A percentile compares a stretch with the other conserved stretches of the same genome.
These are phyloP conservation scores for Brachirus orientalis DNA, from an alignment of 2,113 vertebrate species.

Conservation along the genomic window DNA sequence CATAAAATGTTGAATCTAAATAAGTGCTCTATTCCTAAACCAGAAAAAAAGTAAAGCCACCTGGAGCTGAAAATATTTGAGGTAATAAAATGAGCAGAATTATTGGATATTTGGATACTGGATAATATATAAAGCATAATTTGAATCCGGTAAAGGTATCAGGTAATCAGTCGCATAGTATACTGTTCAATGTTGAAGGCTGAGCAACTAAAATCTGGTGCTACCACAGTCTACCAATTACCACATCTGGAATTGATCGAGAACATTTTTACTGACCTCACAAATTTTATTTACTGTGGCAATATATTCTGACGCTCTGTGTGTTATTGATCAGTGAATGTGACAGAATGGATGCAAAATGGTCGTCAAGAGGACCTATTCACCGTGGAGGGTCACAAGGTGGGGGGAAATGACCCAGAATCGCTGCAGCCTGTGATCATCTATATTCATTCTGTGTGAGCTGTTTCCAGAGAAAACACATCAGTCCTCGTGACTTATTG, in stretches of 20 bases:
- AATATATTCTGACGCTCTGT: constrained; percentile 13
- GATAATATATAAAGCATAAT: too few species aligned
- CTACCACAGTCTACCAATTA: constrained; percentile 1
- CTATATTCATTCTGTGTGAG: constrained; percentile 69
- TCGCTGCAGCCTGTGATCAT: constrained; percentile 71
- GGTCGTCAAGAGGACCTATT: constrained; percentile 37
- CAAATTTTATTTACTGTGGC: constrained; percentile 54
- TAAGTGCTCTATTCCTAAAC: too few species aligned
- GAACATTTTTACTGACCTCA: constrained; percentile 44
- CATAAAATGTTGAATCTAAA: too few species aligned
- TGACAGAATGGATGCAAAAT: constrained; percentile 41
- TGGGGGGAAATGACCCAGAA: constrained; percentile 58
- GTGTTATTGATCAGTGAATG: constrained; percentile 49
- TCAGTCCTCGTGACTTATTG: constrained; percentile 79
- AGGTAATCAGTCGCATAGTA: too few species aligned
- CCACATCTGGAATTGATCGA: constrained; percentile 6
- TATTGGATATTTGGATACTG: too few species aligned
- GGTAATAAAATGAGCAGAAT: too few species aligned
- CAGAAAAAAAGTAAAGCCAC: background rate
- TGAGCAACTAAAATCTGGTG: background rate
- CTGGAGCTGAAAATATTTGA: background rate
- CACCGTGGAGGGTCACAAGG: constrained; percentile 53
- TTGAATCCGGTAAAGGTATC: too few species aligned
- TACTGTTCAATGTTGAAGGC: background rate
- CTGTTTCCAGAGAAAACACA: constrained; percentile 66